Evolutionary conservation across 2,797 vertebrate genomes (phyloP).

Genomic region (Acanthiza pusilla): DNA sequence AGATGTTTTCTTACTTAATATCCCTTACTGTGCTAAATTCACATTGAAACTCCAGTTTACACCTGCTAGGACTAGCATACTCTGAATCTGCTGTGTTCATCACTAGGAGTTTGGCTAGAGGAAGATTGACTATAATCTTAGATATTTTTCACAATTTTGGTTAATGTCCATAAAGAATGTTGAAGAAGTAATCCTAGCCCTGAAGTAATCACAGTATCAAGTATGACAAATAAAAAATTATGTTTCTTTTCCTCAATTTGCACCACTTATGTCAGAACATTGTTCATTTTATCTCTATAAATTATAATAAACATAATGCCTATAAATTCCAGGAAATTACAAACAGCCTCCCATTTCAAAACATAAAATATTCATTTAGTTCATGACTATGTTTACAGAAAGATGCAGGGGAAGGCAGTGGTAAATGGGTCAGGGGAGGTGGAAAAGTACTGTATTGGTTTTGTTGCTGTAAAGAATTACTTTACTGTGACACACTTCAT

Average conservation of each 20-base stretch:
- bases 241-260: background rate
- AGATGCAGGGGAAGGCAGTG: background rate
- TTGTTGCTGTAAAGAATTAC: background rate
- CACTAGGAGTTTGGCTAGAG: background rate
- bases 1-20: background rate
- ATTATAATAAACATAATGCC: background rate
- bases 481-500: slow-evolving; percentile 4
- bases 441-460: background rate
- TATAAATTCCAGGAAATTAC: background rate
- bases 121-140: background rate
- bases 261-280: background rate
- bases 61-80: background rate
- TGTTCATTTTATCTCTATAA: background rate
- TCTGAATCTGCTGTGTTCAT: background rate
- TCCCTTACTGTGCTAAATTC: background rate
- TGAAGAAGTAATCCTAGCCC: background rate
- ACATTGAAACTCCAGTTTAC: background rate
- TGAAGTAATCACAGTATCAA: background rate
- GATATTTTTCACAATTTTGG: background rate
- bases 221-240: background rate
- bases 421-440: background rate
- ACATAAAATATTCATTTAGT: background rate
- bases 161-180: background rate
- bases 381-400: background rate
- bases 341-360: background rate